Percentiles rank a stretch among this genome's conserved stretches.
Conservation (phyloP, 2,113 vertebrate species). For the Centropus unirufus region DNA sequence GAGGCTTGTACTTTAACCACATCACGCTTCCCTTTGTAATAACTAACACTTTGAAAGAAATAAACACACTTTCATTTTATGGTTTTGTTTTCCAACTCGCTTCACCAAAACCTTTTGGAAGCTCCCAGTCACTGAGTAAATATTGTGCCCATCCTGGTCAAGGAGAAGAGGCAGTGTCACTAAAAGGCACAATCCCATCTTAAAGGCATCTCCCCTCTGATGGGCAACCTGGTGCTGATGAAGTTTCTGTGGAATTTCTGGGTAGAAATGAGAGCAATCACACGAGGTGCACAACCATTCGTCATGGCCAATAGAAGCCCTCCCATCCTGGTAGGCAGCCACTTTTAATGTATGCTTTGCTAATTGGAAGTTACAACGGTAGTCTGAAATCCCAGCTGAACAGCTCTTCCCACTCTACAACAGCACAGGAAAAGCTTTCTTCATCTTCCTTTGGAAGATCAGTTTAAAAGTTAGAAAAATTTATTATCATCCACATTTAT, state of each 20-base stretch:
- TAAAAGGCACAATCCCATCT: not conserved
- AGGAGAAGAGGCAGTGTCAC: not conserved
- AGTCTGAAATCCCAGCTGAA: slow-evolving; percentile 36
- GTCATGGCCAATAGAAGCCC: not conserved
- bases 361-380: slow-evolving; percentile 38
- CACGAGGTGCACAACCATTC: not conserved
- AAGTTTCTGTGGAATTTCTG: not conserved
- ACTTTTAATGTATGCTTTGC: slow-evolving; percentile 39
- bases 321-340: not conserved
- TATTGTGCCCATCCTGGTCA: not conserved
- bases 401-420: not conserved
- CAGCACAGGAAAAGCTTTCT: not conserved
- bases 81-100: not conserved
- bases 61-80: accelerated
- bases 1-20: not conserved
- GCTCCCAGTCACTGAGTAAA: not conserved
- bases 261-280: not conserved
- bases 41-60: not conserved
- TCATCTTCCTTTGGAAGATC: slow-evolving; percentile 24
- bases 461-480: slow-evolving; percentile 55
- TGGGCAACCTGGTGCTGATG: not conserved
- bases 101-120: not conserved
- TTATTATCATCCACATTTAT: slow-evolving; percentile 55
- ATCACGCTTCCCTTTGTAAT: not conserved
- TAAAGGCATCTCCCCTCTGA: not conserved